A percentile compares a stretch with the other conserved stretches of the same genome.
Conservation (phyloP, 2,888 invertebrate genomes). For the Anoplius nigerrimus region DNA sequence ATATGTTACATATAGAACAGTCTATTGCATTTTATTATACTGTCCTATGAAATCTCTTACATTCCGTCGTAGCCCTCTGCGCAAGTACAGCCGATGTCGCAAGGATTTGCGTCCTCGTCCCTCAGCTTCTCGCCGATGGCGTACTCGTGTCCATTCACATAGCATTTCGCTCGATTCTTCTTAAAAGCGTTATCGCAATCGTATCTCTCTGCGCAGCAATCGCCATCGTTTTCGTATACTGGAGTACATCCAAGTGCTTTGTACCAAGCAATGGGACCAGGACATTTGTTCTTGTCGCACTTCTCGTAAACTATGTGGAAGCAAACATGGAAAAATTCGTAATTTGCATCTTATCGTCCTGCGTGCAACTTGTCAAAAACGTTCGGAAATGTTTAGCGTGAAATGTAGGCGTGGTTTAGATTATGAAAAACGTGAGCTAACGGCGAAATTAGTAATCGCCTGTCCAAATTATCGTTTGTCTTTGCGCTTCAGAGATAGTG, state of each 20-base stretch:
- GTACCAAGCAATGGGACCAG: slow-evolving; percentile 60
- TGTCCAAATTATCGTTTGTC: too few species aligned
- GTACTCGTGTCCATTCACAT: slow-evolving; percentile 58
- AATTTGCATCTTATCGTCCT: too few species aligned
- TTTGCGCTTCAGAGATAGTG: too few species aligned
- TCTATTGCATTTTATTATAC: too few species aligned
- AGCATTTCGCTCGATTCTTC: slow-evolving; percentile 57
- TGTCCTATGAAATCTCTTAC: slow-evolving; percentile 42
- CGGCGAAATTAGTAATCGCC: too few species aligned
- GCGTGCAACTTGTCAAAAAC: too few species aligned
- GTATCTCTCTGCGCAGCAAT: slow-evolving; percentile 60
- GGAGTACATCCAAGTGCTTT: slow-evolving; percentile 57
- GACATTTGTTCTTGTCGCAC: slow-evolving; percentile 54
- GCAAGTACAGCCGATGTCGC: slow-evolving; percentile 60
- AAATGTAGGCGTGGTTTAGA: too few species aligned
- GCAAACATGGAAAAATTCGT: too few species aligned
- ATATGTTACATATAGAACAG: too few species aligned
- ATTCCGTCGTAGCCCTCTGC: neutral
- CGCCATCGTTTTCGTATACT: slow-evolving; percentile 49
- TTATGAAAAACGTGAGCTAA: too few species aligned
- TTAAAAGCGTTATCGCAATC: slow-evolving; percentile 58
- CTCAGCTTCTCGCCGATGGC: slow-evolving; percentile 51
- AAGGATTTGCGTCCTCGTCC: slow-evolving; percentile 58
- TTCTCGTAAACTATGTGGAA: too few species aligned
- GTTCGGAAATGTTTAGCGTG: too few species aligned